Percentiles rank a stretch among this genome's conserved stretches.
These are phyloP conservation scores for Styela clava DNA, from an alignment of 23 tunicate species.

Conservation along the genomic window DNA sequence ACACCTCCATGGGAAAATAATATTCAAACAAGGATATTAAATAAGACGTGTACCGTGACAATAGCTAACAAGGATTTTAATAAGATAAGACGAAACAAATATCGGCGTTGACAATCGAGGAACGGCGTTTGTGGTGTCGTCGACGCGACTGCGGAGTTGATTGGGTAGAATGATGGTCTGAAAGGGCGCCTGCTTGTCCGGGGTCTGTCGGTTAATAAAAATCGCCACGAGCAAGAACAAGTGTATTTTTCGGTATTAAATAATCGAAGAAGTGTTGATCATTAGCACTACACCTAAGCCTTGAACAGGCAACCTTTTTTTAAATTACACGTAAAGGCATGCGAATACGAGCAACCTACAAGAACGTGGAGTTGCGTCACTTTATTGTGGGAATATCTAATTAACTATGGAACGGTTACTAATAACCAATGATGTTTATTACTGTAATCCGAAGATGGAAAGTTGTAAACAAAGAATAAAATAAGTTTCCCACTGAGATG, in stretches of 20 bases:
- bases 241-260: too few relatives aligned
- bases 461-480: background rate
- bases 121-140: background rate
- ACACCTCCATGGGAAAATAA: background rate
- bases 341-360: too few relatives aligned
- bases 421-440: background rate
- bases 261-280: too few relatives aligned
- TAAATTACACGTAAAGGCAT: too few relatives aligned
- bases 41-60: background rate
- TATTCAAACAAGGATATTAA: background rate
- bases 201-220: too few relatives aligned
- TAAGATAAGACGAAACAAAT: background rate
- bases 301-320: too few relatives aligned
- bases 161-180: background rate
- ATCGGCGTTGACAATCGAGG: background rate
- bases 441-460: background rate
- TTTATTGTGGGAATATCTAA: background rate
- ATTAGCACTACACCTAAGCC: too few relatives aligned
- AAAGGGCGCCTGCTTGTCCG: background rate
- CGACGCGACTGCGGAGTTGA: background rate
- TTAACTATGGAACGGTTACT: background rate
- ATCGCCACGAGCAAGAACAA: too few relatives aligned
- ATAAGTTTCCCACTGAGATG: background rate
- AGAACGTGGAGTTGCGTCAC: background rate
- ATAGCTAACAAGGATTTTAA: background rate